These are phyloP conservation scores for Parnassius mnemosyne DNA, from an alignment of 2,888 invertebrate species.

Conservation along the genomic window DNA sequence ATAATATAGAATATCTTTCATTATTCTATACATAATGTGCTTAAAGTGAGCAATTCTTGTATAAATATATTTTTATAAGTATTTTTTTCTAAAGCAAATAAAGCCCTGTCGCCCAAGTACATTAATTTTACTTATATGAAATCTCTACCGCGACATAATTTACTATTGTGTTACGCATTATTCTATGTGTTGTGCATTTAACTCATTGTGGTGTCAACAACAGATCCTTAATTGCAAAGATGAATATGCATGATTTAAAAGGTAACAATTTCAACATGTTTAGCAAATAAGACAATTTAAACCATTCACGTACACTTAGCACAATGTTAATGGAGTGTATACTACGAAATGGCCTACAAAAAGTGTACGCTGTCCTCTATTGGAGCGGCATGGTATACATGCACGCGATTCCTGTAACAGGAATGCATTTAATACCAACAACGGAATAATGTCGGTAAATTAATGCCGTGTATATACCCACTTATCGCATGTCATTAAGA, in stretches of 20 bases:
- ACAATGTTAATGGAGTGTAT: slow-evolving; percentile 19
- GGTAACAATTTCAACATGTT: slow-evolving; percentile 21
- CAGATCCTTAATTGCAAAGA: slow-evolving; percentile 5
- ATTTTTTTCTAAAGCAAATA: too few relatives aligned
- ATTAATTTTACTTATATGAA: too few relatives aligned
- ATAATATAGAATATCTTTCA: too few relatives aligned
- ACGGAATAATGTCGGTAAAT: slow-evolving; percentile 70
- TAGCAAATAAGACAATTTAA: slow-evolving; percentile 24
- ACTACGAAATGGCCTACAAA: slow-evolving; percentile 25
- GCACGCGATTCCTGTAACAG: slow-evolving; percentile 67
- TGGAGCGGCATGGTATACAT: slow-evolving; percentile 43
- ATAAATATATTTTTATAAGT: too few relatives aligned
- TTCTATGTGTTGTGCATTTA: too few relatives aligned
- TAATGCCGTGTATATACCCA: slow-evolving; percentile 51
- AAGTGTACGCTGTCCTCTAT: slow-evolving; percentile 35
- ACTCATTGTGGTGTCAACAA: neutral
- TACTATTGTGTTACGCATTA: too few relatives aligned
- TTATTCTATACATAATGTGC: too few relatives aligned
- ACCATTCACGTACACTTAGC: slow-evolving; percentile 10
- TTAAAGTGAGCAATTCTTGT: too few relatives aligned
- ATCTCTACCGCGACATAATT: too few relatives aligned
- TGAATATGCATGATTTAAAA: slow-evolving; percentile 23
- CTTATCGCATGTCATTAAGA: slow-evolving; percentile 58
- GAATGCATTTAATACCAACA: slow-evolving; percentile 73
- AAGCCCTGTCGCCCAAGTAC: too few relatives aligned